Evolutionary conservation across 2,888 invertebrate species (phyloP), one percentile per base, ranked within the genome.

Genomic region (Alentia gelatinosa): DNA sequence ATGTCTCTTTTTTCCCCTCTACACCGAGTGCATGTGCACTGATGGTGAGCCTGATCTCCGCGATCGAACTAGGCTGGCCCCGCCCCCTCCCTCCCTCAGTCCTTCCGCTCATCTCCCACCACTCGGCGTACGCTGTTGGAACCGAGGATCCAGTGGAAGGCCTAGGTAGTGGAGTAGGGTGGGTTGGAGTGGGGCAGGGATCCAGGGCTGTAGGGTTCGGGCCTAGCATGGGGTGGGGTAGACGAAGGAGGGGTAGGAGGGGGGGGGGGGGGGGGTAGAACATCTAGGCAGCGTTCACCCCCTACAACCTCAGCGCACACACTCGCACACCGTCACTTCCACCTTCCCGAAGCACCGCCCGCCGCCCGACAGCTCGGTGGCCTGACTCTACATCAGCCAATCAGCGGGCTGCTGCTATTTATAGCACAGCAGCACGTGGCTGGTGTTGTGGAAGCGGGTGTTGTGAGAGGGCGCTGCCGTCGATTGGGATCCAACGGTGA

Each of bases 351-450:
- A 12, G 30, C 68, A 26, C 68, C 68, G 30, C 68, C 68, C 68
- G 12, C 12, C 68, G 33, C 68, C 68, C 33, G 1, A 40, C 83
- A 19, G 35, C 1, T 5, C 37, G 19, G 37, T 83, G 83, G 83
- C 83, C 83, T 83, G 83, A 83, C 83, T 83, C 37, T 19, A 15
- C 19, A 35, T 5, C 83, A 37, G 40, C 83, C 83, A 83, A 83
- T 83, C 83, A 35, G 3, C 7, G 37, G 9, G 26, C 15, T 9
- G 1, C 39, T 19, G 83, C 39, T 83, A 83, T 40, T 40, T 40
- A 35, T 83, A 83, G 83, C 83, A 1, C 40, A 0, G n/a, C 5
- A 37, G 37, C 83, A 83, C 83, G 83, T 40, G 83, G 83, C 30
- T 39, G 39, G 35, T 40, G 83, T 83, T 83, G 83, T 83, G 83